Conservation (phyloP, 2,113 vertebrate genomes). For the Pitta sordida region DNA sequence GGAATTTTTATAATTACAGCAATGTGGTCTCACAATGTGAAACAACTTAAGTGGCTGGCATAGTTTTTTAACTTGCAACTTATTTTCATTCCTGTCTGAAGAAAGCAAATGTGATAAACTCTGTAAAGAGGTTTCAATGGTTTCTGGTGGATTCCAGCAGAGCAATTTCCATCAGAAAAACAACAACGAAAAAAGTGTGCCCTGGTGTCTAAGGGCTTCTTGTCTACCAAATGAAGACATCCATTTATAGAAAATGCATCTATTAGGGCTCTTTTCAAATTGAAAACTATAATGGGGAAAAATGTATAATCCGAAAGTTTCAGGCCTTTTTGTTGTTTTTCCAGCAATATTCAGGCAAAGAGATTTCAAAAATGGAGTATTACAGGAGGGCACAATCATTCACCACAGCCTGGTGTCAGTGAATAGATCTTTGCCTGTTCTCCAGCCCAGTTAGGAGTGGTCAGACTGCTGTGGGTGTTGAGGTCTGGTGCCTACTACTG, state of each 20-base stretch:
- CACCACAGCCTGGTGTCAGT: background rate
- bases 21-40: background rate
- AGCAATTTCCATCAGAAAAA: background rate
- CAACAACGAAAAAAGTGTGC: background rate
- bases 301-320: background rate
- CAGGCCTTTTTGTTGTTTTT: background rate
- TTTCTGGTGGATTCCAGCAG: background rate
- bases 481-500: background rate
- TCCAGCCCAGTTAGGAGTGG: background rate
- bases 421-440: background rate
- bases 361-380: background rate
- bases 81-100: background rate
- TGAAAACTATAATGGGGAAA: background rate
- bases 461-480: background rate
- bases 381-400: background rate
- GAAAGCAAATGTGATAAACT: background rate
- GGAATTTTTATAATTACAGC: background rate
- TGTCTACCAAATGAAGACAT: background rate
- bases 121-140: background rate
- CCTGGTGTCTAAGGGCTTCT: background rate
- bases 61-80: background rate
- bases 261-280: constrained; percentile 12
- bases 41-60: background rate
- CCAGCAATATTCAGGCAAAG: background rate
- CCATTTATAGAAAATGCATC: background rate